These are phyloP conservation scores for Drosophila dunni DNA, from an alignment of 1,140 invertebrate species.

Conservation along the genomic window DNA sequence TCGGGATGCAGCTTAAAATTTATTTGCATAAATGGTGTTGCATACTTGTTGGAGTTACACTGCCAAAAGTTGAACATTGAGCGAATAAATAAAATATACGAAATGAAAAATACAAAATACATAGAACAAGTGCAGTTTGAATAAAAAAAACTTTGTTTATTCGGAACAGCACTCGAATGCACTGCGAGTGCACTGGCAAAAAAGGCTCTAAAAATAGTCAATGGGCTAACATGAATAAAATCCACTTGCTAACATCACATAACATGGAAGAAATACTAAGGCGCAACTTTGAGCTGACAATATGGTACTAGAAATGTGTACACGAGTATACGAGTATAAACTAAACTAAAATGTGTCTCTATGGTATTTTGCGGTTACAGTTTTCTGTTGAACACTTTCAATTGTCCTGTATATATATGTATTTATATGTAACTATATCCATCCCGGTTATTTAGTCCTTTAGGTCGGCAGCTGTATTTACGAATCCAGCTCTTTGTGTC, in stretches of 20 bases:
- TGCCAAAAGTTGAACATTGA: not conserved
- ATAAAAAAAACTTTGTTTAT: constrained; percentile 69
- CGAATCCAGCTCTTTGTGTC: constrained; percentile 60
- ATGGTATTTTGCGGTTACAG: constrained; percentile 12
- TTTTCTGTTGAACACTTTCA: constrained; percentile 26
- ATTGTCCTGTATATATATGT: constrained; percentile 12
- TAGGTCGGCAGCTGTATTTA: constrained; percentile 66
- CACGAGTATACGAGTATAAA: constrained; percentile 32
- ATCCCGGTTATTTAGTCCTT: constrained; percentile 53
- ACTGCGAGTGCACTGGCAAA: constrained; percentile 38
- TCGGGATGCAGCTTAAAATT: not conserved
- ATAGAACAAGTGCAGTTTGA: constrained; percentile 19
- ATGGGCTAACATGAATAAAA: constrained; percentile 62
- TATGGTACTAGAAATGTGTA: constrained; percentile 44
- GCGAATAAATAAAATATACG: constrained; percentile 1
- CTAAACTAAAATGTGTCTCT: constrained; percentile 44
- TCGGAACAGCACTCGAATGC: constrained; percentile 49
- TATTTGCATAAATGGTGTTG: not conserved
- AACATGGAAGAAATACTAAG: constrained; percentile 61
- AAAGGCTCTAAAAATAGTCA: constrained; percentile 47
- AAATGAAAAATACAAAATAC: not conserved
- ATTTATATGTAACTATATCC: not conserved
- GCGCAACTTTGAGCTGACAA: constrained; percentile 43
- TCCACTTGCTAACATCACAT: constrained; percentile 64
- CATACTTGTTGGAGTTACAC: constrained; percentile 22